Evolutionary conservation across 2,888 invertebrate species (phyloP), one percentile per base, ranked within the genome.

Genomic region (Calephelis perditalis): DNA sequence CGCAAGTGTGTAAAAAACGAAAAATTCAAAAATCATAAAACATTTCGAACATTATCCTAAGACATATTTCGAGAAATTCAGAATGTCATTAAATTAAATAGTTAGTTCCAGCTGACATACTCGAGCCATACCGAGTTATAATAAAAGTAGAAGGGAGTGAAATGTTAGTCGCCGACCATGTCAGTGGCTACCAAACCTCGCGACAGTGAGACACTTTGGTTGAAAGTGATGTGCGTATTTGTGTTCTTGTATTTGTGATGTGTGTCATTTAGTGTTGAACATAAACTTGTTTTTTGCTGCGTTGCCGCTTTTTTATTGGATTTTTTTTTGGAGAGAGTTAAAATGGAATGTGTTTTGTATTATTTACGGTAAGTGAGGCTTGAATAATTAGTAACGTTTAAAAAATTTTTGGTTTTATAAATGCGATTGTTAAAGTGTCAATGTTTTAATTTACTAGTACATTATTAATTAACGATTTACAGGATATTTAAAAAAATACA

Each of bases 141-240:
- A 54, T 59, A 47, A 43, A 66, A 68, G 71, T 63, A 70, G 72
- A 70, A 70, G 73, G 68, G 65, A 62, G 72, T 65, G 59, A 44
- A 62, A 60, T 61, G 66, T 65, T 63, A 67, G 66, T 62, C 49
- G 57, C 63, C 67, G 74, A 62, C 73, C 73, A 70, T 74, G 78
- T 72, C 78, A 78, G 75, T 79, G 72, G 69, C 64, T 60, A 70
- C 68, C 70, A 67, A 71, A 71, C 73, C 58, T 59, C 61, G 62
- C 67, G 63, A 52, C 59, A 60, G 65, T 65, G 67, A 60, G 67
- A 66, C 61, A 56, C 56, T 59, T 46, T 62, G 26, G 49, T 35
- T 49, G 5, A 52, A 47, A 15, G 49, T 52, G 49, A 56, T 60
- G 59, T 62, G 63, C 40, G 7, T 5, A 56, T 47, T 57, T 44